A percentile compares a stretch with the other conserved stretches of the same genome.
Conservation (phyloP, 2,888 invertebrate genomes). For the Limnephilus rhombicus region DNA sequence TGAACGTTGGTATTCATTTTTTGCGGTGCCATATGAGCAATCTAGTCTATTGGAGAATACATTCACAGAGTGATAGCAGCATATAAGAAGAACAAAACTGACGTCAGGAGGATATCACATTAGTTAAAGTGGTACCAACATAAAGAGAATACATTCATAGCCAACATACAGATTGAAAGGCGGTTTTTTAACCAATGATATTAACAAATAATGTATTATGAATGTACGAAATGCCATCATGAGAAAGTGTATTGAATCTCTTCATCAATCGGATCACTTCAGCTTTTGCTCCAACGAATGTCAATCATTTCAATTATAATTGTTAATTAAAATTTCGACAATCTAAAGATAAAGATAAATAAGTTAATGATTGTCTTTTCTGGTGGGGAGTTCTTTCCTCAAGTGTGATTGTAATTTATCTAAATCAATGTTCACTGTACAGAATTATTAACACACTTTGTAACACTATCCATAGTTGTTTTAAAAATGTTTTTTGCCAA, state of each 20-base stretch:
- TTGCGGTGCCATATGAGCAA: not conserved
- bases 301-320: not conserved
- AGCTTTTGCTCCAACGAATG: not conserved
- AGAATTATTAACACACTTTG: no score
- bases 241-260: constrained; percentile 29
- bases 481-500: no score
- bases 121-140: not conserved
- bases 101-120: no score
- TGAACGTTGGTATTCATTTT: not conserved
- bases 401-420: not conserved
- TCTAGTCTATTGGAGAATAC: not conserved
- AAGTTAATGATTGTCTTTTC: not conserved
- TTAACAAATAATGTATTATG: not conserved
- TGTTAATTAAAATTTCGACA: not conserved
- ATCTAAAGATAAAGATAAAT: not conserved
- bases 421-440: no score
- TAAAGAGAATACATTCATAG: not conserved
- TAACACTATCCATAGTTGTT: no score
- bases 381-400: not conserved
- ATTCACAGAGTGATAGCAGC: not conserved
- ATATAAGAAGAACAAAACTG: no score
- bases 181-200: not conserved
- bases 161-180: not conserved
- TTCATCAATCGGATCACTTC: not conserved
- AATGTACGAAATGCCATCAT: not conserved